Evolutionary conservation across 64 coral and sea anemone genomes (phyloP).

Genomic region (Platygyra sinensis): DNA sequence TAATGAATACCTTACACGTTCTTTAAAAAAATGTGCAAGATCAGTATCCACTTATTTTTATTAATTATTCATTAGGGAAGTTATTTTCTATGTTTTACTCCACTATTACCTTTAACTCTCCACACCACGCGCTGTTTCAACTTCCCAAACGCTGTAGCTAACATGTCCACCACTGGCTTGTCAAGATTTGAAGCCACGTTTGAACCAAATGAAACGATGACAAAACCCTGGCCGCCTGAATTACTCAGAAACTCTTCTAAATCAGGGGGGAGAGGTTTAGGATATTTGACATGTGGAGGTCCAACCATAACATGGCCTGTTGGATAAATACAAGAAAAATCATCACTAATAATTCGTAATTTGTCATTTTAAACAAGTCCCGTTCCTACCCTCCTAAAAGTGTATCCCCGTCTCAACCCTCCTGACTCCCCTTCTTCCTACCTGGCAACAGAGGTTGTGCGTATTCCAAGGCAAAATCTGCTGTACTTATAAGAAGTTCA

Average conservation of each 20-base stretch:
- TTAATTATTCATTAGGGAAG: too few species aligned
- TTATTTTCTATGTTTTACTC: too few species aligned
- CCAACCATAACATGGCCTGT: slow-evolving; percentile 58
- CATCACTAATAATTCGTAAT: too few species aligned
- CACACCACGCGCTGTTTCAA: slow-evolving; percentile 58
- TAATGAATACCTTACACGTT: too few species aligned
- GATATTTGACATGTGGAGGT: slow-evolving; percentile 32
- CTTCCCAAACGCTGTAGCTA: slow-evolving; percentile 51
- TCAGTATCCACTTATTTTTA: too few species aligned
- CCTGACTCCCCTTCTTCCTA: too few species aligned
- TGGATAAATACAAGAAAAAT: background rate
- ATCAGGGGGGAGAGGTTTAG: slow-evolving; percentile 58
- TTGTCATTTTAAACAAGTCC: too few species aligned
- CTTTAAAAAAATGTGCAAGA: too few species aligned
- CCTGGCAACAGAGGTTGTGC: too few species aligned
- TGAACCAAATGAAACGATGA: slow-evolving; percentile 67
- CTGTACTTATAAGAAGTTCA: slow-evolving; percentile 10
- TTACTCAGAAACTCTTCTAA: slow-evolving; percentile 55
- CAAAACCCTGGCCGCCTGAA: slow-evolving; percentile 52
- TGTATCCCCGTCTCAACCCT: too few species aligned
- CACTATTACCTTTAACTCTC: slow-evolving; percentile 48
- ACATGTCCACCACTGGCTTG: slow-evolving; percentile 34
- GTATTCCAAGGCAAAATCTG: too few species aligned
- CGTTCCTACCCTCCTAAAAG: too few species aligned
- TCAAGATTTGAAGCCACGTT: slow-evolving; percentile 26